These are phyloP conservation scores for Ptiloglossa arizonensis DNA, from an alignment of 1,140 invertebrate species.

Conservation along the genomic window DNA sequence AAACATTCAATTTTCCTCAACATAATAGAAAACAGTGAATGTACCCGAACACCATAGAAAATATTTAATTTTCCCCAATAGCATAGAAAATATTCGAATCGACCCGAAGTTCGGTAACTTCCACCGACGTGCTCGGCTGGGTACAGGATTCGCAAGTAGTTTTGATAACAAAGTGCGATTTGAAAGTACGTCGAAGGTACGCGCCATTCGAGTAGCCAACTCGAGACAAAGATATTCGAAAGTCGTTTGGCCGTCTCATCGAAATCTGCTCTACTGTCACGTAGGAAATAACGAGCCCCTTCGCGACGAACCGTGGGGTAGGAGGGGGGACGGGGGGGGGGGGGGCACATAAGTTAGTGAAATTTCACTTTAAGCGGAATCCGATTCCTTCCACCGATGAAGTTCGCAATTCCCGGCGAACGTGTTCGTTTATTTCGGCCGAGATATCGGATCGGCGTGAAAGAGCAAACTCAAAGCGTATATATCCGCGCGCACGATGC, in stretches of 20 bases:
- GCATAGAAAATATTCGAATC: too few species aligned
- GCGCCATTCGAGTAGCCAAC: neutral
- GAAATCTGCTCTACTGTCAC: slow-evolving; percentile 18
- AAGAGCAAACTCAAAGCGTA: slow-evolving; percentile 68
- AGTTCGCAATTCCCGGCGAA: slow-evolving; percentile 36
- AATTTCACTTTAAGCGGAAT: slow-evolving; percentile 59
- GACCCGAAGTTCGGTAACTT: too few species aligned
- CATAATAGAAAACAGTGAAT: too few species aligned
- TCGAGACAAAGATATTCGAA: slow-evolving; percentile 20
- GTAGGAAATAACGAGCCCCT: slow-evolving; percentile 24
- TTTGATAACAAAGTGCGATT: neutral
- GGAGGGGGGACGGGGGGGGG: too few species aligned
- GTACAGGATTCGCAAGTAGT: neutral
- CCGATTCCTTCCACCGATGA: slow-evolving; percentile 41
- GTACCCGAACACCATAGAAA: too few species aligned
- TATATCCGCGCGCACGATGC: slow-evolving; percentile 58
- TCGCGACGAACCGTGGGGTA: slow-evolving; percentile 24
- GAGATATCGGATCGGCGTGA: slow-evolving; percentile 57
- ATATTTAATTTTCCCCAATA: too few species aligned
- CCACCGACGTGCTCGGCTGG: too few species aligned
- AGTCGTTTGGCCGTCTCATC: slow-evolving; percentile 25
- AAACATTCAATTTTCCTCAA: too few species aligned
- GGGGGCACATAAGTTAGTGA: slow-evolving; percentile 54
- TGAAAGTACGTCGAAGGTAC: neutral
- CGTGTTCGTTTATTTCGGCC: slow-evolving; percentile 42